Conservation (phyloP, 2,797 vertebrate genomes). For the Phoxinus dragarum region DNA sequence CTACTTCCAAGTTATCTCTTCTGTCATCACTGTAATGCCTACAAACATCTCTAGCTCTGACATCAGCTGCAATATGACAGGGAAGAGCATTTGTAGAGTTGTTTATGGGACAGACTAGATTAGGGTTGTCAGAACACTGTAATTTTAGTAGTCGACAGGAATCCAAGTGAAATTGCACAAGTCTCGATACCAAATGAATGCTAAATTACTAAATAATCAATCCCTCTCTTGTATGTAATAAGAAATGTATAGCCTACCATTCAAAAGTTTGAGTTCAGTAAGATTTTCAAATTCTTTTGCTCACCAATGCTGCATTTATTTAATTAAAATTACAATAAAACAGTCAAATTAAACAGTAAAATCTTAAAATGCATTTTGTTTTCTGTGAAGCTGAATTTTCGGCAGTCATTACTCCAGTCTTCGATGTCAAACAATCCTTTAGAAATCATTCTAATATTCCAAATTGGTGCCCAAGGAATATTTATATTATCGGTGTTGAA, state of each 20-base stretch:
- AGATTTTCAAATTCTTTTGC: neutral
- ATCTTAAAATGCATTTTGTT: neutral
- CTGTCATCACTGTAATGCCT: constrained; percentile 25
- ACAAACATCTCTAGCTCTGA: constrained; percentile 24
- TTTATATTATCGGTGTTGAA: neutral
- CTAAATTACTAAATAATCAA: neutral
- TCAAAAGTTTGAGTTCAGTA: neutral
- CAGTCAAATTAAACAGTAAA: neutral
- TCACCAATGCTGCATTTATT: neutral
- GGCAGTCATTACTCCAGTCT: neutral
- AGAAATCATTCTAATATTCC: neutral
- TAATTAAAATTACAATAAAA: neutral
- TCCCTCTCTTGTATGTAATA: neutral
- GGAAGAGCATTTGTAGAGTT: constrained; percentile 28
- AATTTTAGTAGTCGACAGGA: neutral
- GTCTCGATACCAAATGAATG: neutral
- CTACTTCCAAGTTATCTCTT: constrained; percentile 35
- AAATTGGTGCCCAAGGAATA: neutral
- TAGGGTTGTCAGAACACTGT: constrained; percentile 5
- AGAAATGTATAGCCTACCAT: neutral
- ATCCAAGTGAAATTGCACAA: neutral
- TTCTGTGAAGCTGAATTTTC: neutral
- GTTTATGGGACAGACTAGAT: constrained; percentile 10
- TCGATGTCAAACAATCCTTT: neutral
- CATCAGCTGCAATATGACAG: constrained; percentile 33